Evolutionary conservation across 2,888 invertebrate genomes (phyloP).

Genomic region (Volucella inanis): DNA sequence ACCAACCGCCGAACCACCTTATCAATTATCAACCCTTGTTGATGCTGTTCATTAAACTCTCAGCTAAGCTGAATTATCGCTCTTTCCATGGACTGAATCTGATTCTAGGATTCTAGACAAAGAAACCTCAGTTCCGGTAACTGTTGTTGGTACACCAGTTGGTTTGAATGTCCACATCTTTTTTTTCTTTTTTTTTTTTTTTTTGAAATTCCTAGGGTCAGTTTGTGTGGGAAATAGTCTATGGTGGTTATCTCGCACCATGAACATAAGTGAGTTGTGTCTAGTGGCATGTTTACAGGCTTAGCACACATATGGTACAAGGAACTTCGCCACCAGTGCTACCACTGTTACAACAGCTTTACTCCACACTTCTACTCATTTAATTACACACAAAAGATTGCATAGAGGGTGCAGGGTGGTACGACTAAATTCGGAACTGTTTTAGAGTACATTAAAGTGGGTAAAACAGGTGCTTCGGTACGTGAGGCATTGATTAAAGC

Average conservation of each 20-base stretch:
- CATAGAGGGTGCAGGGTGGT: slow-evolving; percentile 8
- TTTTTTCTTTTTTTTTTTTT: slow-evolving; percentile 30
- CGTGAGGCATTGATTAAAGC: slow-evolving; percentile 75
- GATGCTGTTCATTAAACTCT: slow-evolving; percentile 71
- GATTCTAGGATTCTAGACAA: slow-evolving; percentile 25
- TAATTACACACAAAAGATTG: slow-evolving; percentile 69
- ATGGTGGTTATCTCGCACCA: slow-evolving; percentile 18
- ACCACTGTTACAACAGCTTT: slow-evolving; percentile 44
- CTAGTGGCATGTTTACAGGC: slow-evolving; percentile 73
- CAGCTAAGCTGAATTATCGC: slow-evolving; percentile 72
- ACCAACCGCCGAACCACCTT: slow-evolving; percentile 18
- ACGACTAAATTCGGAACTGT: slow-evolving; percentile 17
- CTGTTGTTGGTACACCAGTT: slow-evolving; percentile 56
- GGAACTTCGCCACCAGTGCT: slow-evolving; percentile 2
- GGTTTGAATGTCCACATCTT: slow-evolving; percentile 52
- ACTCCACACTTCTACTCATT: slow-evolving; percentile 58
- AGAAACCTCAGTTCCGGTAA: slow-evolving; percentile 8
- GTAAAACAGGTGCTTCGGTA: slow-evolving; percentile 69
- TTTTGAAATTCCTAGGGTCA: slow-evolving; percentile 47
- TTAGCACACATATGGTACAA: slow-evolving; percentile 73
- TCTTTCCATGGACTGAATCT: slow-evolving; percentile 13
- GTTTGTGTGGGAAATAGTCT: slow-evolving; percentile 12
- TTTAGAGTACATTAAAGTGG: slow-evolving; percentile 69
- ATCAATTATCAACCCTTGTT: slow-evolving; percentile 73
- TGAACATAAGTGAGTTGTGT: slow-evolving; percentile 66